Evolutionary conservation across 1,140 invertebrate species (phyloP), one percentile per base, ranked within the genome.

Genomic region (Diachasmimorpha longicaudata): DNA sequence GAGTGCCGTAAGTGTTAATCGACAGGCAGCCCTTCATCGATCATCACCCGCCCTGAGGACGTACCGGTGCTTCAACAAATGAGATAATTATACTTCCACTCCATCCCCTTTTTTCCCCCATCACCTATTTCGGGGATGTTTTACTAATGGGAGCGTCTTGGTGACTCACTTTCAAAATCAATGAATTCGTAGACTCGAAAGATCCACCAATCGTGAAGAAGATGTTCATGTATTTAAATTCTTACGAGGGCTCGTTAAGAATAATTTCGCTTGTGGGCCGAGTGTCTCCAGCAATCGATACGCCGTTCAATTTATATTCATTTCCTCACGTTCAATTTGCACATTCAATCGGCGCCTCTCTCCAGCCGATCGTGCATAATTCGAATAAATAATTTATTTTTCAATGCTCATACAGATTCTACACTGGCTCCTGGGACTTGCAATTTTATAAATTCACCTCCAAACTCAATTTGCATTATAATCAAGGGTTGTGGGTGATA

Each of bases 1-100:
- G 46, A 71, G 37, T 39, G 23, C 44, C n/a, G 36, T 25, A 39
- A 36, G 23, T 23, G 19, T 31, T 72, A 72, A 55, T 72, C 48
- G 70, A 72, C 70, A 72, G 21, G 31, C 21, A 25, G 5, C 46
- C 48, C 70, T 72, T n/a, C 48, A 58, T 52, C 44, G 14, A 72
- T 31, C 48, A 72, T 72, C 70, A 31, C n/a, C 39, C 48, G 44
- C 14, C 21, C 42, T 10, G 48, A 46, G 19, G 8, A 72, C n/a
- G 48, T 23, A 14, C 21, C 2, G 31, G 31, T 16, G 44, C 44
- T 48, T 14, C 69, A 13, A 25, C 16, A 21, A 52, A 58, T 37
- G 70, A 55, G 46, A 72, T 72, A 48, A 70, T 72, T 58, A 19
- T 2, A 23, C 39, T 1, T 13, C 39, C 39, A 42, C 9, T 10